Percentiles rank a stretch among this genome's conserved stretches.
phyloP scores from a whole-genome alignment of 2,113 vertebrate species.

The Leucopsar rothschildi region DNA sequence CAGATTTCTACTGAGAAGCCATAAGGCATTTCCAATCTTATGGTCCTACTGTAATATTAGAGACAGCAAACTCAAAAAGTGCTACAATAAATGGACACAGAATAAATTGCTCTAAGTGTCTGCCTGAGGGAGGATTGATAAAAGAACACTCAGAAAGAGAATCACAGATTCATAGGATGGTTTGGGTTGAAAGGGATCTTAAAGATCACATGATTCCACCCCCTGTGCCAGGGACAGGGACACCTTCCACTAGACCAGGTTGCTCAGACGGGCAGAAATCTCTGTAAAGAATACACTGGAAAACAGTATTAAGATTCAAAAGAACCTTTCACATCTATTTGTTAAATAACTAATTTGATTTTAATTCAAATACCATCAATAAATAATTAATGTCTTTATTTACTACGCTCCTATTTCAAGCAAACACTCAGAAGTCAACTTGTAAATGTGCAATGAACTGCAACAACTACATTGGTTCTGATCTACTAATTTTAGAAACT shows the following conservation, averaged over 20 bases:
- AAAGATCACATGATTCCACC: background rate
- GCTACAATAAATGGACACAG: background rate
- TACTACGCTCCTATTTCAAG: background rate
- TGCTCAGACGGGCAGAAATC: background rate
- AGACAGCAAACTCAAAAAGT: background rate
- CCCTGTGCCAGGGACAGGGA: background rate
- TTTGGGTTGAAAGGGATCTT: background rate
- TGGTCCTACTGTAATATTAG: background rate
- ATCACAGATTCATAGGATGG: background rate
- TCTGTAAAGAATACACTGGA: background rate
- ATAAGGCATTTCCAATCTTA: background rate
- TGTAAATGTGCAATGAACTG: background rate
- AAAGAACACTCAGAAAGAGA: background rate
- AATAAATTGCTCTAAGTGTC: background rate
- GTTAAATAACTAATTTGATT: background rate
- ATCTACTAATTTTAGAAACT: background rate
- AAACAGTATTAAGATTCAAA: background rate
- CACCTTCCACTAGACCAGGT: background rate
- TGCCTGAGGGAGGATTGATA: background rate
- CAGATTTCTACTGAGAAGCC: background rate
- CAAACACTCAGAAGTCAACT: background rate
- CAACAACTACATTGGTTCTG: background rate
- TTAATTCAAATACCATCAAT: background rate
- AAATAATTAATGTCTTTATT: background rate
- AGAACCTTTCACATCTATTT: background rate